A percentile compares a stretch with the other conserved stretches of the same genome.
These are phyloP conservation scores for Scolopax mira DNA, from an alignment of 2,113 vertebrate species.

Conservation along the genomic window DNA sequence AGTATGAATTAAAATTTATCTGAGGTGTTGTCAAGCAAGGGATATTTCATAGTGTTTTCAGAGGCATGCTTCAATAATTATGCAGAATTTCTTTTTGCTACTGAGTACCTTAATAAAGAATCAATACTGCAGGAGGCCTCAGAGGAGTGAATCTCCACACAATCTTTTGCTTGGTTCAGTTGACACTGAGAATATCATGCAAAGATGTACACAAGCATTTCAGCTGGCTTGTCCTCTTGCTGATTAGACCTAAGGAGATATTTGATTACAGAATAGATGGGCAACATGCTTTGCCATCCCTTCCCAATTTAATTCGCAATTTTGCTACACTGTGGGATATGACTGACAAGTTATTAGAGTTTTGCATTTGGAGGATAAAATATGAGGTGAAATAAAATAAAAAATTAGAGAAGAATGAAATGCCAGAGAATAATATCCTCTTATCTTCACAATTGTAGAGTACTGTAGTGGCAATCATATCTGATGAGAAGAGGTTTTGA, in stretches of 20 bases:
- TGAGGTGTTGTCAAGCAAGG: slow-evolving; percentile 3
- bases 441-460: background rate
- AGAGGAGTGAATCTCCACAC: slow-evolving; percentile 54
- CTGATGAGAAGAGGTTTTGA: slow-evolving; percentile 3
- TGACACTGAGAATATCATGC: slow-evolving; percentile 50
- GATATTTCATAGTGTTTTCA: slow-evolving; percentile 56
- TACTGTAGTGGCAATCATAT: background rate
- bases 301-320: slow-evolving; percentile 48
- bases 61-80: slow-evolving; percentile 64
- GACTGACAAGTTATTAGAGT: background rate
- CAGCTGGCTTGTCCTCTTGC: slow-evolving; percentile 43
- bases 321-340: background rate
- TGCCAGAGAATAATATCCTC: background rate
- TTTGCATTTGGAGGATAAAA: background rate
- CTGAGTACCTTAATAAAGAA: slow-evolving; percentile 81
- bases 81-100: slow-evolving; percentile 59
- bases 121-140: slow-evolving; percentile 80
- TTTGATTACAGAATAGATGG: slow-evolving; percentile 56
- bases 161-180: slow-evolving; percentile 61
- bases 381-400: slow-evolving; percentile 7
- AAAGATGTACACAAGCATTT: slow-evolving; percentile 67
- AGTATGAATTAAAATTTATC: slow-evolving; percentile 65
- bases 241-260: slow-evolving; percentile 66
- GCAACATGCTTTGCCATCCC: background rate
- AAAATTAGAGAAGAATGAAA: slow-evolving; percentile 7